These are phyloP conservation scores for Chlorops oryzae DNA, from an alignment of 1,140 invertebrate genomes.

Conservation along the genomic window DNA sequence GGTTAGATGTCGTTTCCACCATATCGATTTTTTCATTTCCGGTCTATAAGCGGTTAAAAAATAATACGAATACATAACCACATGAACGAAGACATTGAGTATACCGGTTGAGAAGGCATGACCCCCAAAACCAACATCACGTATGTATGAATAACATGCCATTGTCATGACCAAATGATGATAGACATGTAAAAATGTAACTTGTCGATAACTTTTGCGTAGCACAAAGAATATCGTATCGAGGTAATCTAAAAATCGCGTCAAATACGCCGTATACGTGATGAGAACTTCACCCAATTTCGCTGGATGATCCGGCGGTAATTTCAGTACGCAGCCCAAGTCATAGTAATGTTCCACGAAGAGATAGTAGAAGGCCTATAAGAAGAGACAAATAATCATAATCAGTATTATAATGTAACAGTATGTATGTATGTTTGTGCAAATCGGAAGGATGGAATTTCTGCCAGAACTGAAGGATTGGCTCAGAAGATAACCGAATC, in stretches of 20 bases:
- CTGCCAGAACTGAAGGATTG: too few species aligned
- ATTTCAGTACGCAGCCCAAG: too few species aligned
- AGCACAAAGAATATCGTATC: constrained; percentile 80
- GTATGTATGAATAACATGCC: constrained; percentile 14
- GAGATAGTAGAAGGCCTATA: too few species aligned
- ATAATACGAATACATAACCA: constrained; percentile 76
- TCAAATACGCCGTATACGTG: too few species aligned
- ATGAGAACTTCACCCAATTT: too few species aligned
- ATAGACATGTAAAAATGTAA: constrained; percentile 79
- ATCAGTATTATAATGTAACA: too few species aligned
- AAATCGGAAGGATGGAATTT: too few species aligned
- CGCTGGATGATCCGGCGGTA: too few species aligned
- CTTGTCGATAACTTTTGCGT: constrained; percentile 74
- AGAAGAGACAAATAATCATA: too few species aligned
- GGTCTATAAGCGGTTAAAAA: constrained; percentile 60
- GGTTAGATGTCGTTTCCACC: constrained; percentile 84
- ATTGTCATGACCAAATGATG: constrained; percentile 60
- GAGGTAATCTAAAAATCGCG: constrained; percentile 61
- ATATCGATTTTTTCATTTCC: constrained; percentile 59
- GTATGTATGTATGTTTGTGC: too few species aligned
- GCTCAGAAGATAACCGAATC: too few species aligned
- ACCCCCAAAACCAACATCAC: constrained; percentile 52
- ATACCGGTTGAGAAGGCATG: constrained; percentile 62
- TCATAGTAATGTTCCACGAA: too few species aligned
- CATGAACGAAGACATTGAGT: constrained; percentile 73